Evolutionary conservation across 2,797 vertebrate species (phyloP), one percentile per base, ranked within the genome.

Genomic region (Sciaenops ocellatus): DNA sequence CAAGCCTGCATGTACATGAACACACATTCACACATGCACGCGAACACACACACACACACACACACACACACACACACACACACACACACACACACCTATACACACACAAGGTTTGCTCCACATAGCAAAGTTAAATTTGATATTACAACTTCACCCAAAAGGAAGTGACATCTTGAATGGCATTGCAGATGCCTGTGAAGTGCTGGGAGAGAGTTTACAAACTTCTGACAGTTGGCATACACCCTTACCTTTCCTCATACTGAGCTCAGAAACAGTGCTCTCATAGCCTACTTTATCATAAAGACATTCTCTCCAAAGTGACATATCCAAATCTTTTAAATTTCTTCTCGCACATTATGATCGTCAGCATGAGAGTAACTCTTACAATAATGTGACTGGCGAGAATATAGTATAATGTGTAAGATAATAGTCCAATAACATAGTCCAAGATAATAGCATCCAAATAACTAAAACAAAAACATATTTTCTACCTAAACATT

Each of bases 121-220:
- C 80, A 89, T 91, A 68, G 89, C 86, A 90, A 90, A 92, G 91
- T 92, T 87, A 70, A 84, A 86, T 89, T 87, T 84, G 68, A 92
- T 84, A 86, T 92, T 91, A 88, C 83, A 91, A 84, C 90, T 91
- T 86, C 82, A 75, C 79, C 87, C 73, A 82, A 85, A 87, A 90
- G 87, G 80, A 85, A 87, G 90, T 90, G 92, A 93, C 94, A 92
- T 86, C 42, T 78, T 85, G 85, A 89, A 86, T 89, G 87, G 85
- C 82, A 79, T 78, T 89, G 64, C 69, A 76, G 81, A 85, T 73
- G 77, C 81, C 80, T 85, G 41, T 83, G 80, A 87, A 91, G 85
- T 92, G 73, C 76, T 73, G 59, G 84, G 70, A 85, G 86, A 82
- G 85, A 91, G 85, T 93, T 93, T 90, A 87, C 73, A 87, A 92